Percentiles rank a stretch among this genome's conserved stretches.
phyloP scores from a whole-genome alignment of 2,797 vertebrate species.

The Enteromius paludinosus region DNA sequence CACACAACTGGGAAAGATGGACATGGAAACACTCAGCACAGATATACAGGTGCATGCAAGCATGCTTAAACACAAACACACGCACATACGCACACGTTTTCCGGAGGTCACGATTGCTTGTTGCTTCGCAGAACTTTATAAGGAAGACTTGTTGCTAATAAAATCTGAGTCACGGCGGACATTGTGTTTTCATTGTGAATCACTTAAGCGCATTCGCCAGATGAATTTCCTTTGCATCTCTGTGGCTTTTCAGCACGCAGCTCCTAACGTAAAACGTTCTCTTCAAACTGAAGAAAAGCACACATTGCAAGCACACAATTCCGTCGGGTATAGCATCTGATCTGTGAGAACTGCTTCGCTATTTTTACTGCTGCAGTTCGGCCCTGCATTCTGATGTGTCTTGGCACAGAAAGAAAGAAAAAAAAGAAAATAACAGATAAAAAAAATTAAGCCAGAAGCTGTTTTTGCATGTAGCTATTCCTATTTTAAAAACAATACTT shows the following conservation, averaged over 20 bases:
- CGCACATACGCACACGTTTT: constrained; percentile 10
- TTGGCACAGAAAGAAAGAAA: constrained; percentile 60
- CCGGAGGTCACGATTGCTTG: constrained; percentile 36
- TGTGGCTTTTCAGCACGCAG: neutral
- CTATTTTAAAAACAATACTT: constrained; percentile 47
- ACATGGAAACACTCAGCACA: constrained; percentile 40
- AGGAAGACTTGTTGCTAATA: constrained; percentile 29
- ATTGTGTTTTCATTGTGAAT: neutral
- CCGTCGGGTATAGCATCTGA: constrained; percentile 62
- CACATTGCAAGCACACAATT: constrained; percentile 64
- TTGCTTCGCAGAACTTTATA: constrained; percentile 32
- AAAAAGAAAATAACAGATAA: constrained; percentile 45
- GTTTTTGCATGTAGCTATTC: constrained; percentile 61
- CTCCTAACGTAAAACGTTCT: neutral
- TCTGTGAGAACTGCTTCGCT: constrained; percentile 61
- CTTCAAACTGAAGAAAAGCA: constrained; percentile 16
- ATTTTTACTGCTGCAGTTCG: constrained; percentile 61
- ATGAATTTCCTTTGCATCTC: neutral
- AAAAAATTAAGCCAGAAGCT: constrained; percentile 60
- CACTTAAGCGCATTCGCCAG: neutral
- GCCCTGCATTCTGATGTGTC: constrained; percentile 58
- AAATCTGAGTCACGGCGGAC: constrained; percentile 49
- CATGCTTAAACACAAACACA: constrained; percentile 39
- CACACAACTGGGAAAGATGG: constrained; percentile 60
- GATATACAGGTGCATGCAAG: constrained; percentile 64